Conservation (phyloP, 2,888 invertebrate genomes). For the Tetranychus piercei region DNA sequence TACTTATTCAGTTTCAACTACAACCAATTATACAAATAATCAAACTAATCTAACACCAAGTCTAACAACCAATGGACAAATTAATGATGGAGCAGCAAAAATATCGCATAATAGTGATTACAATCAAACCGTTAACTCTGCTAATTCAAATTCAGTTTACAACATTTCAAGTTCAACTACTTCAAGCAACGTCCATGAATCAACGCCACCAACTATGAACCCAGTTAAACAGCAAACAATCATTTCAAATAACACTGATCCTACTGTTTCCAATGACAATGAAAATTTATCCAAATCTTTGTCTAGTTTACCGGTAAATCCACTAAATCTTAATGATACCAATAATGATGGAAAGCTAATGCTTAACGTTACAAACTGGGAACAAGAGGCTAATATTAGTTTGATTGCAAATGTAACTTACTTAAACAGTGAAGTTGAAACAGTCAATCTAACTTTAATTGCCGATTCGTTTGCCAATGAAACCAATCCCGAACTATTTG, state of each 20-base stretch:
- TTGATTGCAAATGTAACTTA: background rate
- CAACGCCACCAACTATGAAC: background rate
- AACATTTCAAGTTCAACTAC: background rate
- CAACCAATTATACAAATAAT: background rate
- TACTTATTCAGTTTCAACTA: background rate
- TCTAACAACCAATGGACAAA: background rate
- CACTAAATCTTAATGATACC: background rate
- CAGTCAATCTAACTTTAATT: background rate
- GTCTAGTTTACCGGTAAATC: no score
- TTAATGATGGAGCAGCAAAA: background rate
- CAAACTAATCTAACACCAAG: background rate
- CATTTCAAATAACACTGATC: no score
- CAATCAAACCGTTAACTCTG: background rate
- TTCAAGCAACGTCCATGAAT: background rate
- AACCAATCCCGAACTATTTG: background rate
- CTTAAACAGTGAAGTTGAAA: background rate
- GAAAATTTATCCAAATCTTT: no score
- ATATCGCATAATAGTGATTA: background rate
- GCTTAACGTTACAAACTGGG: background rate
- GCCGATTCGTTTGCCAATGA: background rate
- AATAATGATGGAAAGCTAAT: background rate
- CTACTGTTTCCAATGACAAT: no score
- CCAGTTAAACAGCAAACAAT: background rate
- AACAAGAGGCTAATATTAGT: background rate
- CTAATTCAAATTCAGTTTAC: background rate